Evolutionary conservation across 2,113 vertebrate genomes (phyloP).

Genomic region (Heptranchias perlo): DNA sequence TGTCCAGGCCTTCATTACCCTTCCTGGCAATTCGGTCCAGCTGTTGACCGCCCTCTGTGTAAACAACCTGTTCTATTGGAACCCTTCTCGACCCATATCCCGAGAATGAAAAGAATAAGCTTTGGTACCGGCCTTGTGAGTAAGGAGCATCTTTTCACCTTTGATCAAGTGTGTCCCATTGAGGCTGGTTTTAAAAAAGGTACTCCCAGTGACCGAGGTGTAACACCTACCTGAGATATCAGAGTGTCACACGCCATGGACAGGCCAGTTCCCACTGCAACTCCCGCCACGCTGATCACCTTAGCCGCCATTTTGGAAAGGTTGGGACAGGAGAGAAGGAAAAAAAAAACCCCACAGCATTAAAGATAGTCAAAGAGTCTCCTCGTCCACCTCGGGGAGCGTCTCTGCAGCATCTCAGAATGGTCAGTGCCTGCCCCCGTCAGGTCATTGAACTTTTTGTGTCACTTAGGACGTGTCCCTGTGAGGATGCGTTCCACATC

Average conservation of each 20-base stretch:
- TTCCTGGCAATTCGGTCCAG: neutral
- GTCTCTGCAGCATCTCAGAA: neutral
- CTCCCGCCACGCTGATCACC: constrained; percentile 21
- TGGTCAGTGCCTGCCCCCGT: neutral
- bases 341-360: neutral
- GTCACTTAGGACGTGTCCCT: neutral
- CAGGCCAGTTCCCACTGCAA: constrained; percentile 14
- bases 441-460: neutral
- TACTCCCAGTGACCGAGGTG: no score
- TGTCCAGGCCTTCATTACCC: neutral
- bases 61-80: neutral
- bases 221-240: constrained; percentile 35
- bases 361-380: neutral
- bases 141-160: no score
- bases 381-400: no score
- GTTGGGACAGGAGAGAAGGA: neutral
- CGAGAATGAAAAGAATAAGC: no score
- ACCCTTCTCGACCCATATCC: neutral
- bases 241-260: constrained; percentile 36
- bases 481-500: neutral
- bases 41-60: neutral
- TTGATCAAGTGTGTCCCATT: no score
- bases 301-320: neutral
- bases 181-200: no score
- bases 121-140: no score